Conservation (phyloP, 2,797 vertebrate species). For the Capromys pilorides region DNA sequence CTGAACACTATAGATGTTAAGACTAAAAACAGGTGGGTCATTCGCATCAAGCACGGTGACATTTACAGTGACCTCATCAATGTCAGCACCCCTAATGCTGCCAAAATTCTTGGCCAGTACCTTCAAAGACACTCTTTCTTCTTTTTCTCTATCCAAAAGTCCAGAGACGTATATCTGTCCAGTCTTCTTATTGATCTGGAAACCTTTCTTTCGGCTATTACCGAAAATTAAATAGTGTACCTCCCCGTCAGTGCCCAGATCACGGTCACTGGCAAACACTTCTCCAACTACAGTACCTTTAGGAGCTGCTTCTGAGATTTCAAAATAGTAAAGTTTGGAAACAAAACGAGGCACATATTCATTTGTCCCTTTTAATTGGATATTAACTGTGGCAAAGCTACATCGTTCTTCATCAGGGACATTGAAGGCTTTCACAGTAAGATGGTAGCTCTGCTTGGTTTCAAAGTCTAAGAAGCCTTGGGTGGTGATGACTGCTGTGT, state of each 20-base stretch:
- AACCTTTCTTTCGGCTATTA: constrained; percentile 94
- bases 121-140: constrained; percentile 94
- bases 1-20: constrained; percentile 91
- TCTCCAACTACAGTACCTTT: constrained; percentile 94
- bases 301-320: constrained; percentile 95
- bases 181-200: constrained; percentile 92
- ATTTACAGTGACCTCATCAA: constrained; percentile 97
- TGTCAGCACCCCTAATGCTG: constrained; percentile 94
- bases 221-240: constrained; percentile 98
- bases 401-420: constrained; percentile 98
- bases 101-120: constrained; percentile 97
- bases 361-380: constrained; percentile 96
- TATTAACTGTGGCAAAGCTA: constrained; percentile 94
- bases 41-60: constrained; percentile 97
- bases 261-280: constrained; percentile 98
- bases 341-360: constrained; percentile 99
- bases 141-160: constrained; percentile 95
- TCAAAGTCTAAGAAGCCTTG: constrained; percentile 99
- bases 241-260: constrained; percentile 94
- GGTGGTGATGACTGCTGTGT: constrained; percentile 96
- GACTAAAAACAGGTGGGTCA: constrained; percentile 95
- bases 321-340: constrained; percentile 98
- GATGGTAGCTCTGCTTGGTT: constrained; percentile 96
- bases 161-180: constrained; percentile 96
- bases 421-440: constrained; percentile 97